A percentile compares a stretch with the other conserved stretches of the same genome.
Conservation (phyloP, 2,888 invertebrate genomes). For the Drosophila barbarae region DNA sequence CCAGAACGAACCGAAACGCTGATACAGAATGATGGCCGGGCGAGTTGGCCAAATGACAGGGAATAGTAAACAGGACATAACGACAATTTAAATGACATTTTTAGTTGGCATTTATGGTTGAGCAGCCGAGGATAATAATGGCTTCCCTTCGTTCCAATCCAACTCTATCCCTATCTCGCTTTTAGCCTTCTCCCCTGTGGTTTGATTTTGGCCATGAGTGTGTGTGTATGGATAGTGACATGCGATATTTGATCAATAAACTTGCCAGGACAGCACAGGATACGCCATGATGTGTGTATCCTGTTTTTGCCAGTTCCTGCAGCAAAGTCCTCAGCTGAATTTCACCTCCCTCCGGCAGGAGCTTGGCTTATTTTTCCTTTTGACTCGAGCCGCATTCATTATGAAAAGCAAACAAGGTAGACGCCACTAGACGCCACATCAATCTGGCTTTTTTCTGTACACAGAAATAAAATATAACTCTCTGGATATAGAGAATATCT, state of each 20-base stretch:
- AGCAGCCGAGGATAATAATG: constrained; percentile 29
- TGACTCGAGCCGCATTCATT: constrained; percentile 67
- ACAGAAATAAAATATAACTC: not conserved
- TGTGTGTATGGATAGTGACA: constrained; percentile 47
- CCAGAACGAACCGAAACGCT: constrained; percentile 2
- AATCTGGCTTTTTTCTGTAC: constrained; percentile 46
- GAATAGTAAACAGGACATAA: constrained; percentile 67
- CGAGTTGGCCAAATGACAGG: constrained; percentile 33
- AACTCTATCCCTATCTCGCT: constrained; percentile 13
- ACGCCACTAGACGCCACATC: constrained; percentile 57
- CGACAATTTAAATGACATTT: constrained; percentile 72
- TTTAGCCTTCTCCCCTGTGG: constrained; percentile 13
- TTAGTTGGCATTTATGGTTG: constrained; percentile 63
- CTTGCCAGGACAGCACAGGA: constrained; percentile 24
- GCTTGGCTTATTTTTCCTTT: constrained; percentile 50
- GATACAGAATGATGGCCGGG: constrained; percentile 7
- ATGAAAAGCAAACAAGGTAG: constrained; percentile 70
- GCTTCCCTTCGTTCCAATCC: constrained; percentile 8
- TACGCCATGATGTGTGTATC: constrained; percentile 40
- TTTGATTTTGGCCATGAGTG: constrained; percentile 9
- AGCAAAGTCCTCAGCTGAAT: constrained; percentile 5
- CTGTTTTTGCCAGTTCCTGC: constrained; percentile 42
- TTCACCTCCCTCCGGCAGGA: constrained; percentile 12
- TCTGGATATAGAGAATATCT: not conserved
- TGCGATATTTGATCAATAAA: constrained; percentile 73